Conservation (phyloP, 2,113 vertebrate genomes). For the Menura novaehollandiae region DNA sequence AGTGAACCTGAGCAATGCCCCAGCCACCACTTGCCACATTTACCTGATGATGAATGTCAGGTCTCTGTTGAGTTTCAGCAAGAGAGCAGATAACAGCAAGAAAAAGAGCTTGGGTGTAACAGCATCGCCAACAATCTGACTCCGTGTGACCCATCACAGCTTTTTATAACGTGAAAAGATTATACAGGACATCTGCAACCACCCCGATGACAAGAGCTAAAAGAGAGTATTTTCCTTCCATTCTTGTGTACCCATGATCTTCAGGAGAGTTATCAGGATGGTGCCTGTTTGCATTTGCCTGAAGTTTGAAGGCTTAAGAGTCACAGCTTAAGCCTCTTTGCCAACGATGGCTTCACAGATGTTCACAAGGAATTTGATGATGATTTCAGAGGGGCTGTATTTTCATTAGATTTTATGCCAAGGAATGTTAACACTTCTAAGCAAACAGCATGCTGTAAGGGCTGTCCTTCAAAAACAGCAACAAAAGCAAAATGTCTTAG, state of each 20-base stretch:
- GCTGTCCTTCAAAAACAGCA: neutral
- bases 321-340: neutral
- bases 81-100: neutral
- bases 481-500: neutral
- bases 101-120: neutral
- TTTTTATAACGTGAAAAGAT: neutral
- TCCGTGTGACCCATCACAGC: neutral
- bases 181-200: neutral
- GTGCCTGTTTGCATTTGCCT: neutral
- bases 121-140: neutral
- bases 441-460: neutral
- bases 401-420: neutral
- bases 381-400: neutral
- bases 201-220: neutral
- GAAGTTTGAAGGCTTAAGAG: neutral
- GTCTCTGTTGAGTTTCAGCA: neutral
- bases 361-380: neutral
- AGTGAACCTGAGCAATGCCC: neutral
- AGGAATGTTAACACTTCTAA: neutral
- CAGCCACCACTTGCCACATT: slow-evolving; percentile 12
- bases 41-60: slow-evolving; percentile 14
- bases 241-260: neutral
- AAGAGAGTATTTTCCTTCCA: neutral
- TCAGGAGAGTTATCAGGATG: neutral
- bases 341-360: neutral